phyloP scores from a whole-genome alignment of 1,140 invertebrate genomes.

The Delia radicum region DNA sequence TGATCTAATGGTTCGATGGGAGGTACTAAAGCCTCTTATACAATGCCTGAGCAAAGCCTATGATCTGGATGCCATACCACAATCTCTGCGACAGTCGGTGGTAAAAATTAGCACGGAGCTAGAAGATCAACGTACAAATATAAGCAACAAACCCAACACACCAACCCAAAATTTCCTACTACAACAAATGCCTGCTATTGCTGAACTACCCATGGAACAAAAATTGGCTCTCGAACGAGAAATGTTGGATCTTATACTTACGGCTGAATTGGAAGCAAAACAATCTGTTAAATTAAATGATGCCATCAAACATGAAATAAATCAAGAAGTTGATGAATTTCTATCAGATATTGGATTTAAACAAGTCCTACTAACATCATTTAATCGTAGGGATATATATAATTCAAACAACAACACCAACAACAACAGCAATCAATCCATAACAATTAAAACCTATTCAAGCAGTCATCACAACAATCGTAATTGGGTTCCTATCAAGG shows the following conservation, averaged over 20 bases:
- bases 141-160: neutral
- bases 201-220: slow-evolving; percentile 27
- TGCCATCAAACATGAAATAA: neutral
- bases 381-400: neutral
- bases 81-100: slow-evolving; percentile 28
- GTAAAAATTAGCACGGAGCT: slow-evolving; percentile 29
- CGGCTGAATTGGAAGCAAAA: slow-evolving; percentile 25
- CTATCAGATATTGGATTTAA: slow-evolving; percentile 30
- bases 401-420: neutral
- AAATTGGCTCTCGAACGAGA: slow-evolving; percentile 35
- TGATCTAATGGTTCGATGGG: slow-evolving; percentile 40
- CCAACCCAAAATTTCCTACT: slow-evolving; percentile 30
- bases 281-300: neutral
- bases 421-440: neutral
- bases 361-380: neutral
- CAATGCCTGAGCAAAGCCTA: slow-evolving; percentile 23
- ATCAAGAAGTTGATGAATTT: slow-evolving; percentile 36
- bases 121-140: neutral
- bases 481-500: slow-evolving; percentile 1
- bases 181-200: slow-evolving; percentile 30
- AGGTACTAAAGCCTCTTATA: slow-evolving; percentile 29
- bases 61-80: slow-evolving; percentile 26
- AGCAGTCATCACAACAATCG: neutral
- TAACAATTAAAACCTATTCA: neutral
- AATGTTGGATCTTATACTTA: slow-evolving; percentile 32